Conservation (phyloP, 2,888 invertebrate genomes). For the Steinernema hermaphroditum region DNA sequence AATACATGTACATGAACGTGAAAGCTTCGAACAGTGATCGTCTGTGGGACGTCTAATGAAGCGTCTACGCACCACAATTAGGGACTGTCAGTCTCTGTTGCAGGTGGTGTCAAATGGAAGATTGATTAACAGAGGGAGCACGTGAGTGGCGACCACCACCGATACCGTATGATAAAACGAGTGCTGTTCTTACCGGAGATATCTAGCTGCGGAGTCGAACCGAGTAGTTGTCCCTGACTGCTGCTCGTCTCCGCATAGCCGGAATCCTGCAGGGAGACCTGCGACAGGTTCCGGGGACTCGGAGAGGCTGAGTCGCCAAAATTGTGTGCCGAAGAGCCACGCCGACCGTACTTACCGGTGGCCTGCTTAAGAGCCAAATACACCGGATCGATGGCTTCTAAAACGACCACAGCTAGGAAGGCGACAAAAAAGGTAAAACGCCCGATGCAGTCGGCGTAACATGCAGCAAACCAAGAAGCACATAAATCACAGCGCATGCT, state of each 20-base stretch:
- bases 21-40: slow-evolving; percentile 7
- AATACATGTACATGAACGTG: not conserved
- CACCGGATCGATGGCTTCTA: slow-evolving; percentile 56
- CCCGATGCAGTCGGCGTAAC: not conserved
- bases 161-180: too few relatives aligned
- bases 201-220: slow-evolving; percentile 63
- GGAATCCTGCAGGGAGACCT: slow-evolving; percentile 64
- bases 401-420: slow-evolving; percentile 2
- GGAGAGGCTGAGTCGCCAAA: slow-evolving; percentile 60
- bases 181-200: slow-evolving; percentile 47
- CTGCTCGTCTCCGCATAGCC: slow-evolving; percentile 59
- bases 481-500: not conserved
- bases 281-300: slow-evolving; percentile 63
- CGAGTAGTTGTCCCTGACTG: slow-evolving; percentile 47
- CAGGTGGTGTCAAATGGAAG: too few relatives aligned
- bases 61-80: not conserved
- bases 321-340: slow-evolving; percentile 54
- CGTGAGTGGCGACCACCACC: too few relatives aligned
- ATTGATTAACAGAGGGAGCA: too few relatives aligned
- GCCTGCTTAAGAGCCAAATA: slow-evolving; percentile 65
- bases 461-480: not conserved
- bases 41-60: not conserved
- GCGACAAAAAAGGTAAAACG: slow-evolving; percentile 3
- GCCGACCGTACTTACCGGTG: slow-evolving; percentile 58
- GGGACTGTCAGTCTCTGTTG: not conserved